A percentile compares a stretch with the other conserved stretches of the same genome.
These are phyloP conservation scores for Sminthurides aquaticus DNA, from an alignment of 2,888 invertebrate species.

Conservation along the genomic window DNA sequence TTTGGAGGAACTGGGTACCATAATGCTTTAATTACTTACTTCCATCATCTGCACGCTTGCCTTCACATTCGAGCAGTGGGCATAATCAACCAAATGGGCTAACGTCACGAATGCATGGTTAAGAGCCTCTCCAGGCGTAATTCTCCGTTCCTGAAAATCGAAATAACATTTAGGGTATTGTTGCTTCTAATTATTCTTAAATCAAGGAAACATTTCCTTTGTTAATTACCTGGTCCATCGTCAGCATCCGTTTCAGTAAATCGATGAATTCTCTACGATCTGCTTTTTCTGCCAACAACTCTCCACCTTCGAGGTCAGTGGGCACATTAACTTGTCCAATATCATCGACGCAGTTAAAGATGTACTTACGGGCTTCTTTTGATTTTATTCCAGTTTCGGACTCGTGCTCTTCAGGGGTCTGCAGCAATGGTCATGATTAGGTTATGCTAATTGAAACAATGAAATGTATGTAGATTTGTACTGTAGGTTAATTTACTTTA, in stretches of 20 bases:
- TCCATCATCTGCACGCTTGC: conserved; percentile 98
- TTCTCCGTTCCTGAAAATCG: conserved; percentile 68
- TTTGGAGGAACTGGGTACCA: no score
- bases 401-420: conserved; percentile 98
- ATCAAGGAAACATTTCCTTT: background rate
- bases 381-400: conserved; percentile 95
- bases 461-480: background rate
- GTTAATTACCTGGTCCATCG: conserved; percentile 81
- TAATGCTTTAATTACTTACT: no score
- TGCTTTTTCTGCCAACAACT: conserved; percentile 91
- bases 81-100: conserved; percentile 89
- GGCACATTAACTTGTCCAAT: conserved; percentile 95
- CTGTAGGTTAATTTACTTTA: conserved; percentile 48
- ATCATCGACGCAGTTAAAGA: conserved; percentile 98
- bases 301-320: conserved; percentile 94
- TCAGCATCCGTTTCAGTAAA: conserved; percentile 93
- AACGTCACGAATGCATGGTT: conserved; percentile 91
- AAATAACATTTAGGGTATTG: background rate
- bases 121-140: conserved; percentile 90
- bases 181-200: no score
- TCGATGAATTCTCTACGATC: conserved; percentile 97
- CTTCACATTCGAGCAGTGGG: conserved; percentile 93
- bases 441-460: background rate
- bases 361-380: conserved; percentile 98
- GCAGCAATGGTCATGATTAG: conserved; percentile 47